Evolutionary conservation across 2,888 invertebrate species (phyloP).

Genomic region (Harpalus rufipes): DNA sequence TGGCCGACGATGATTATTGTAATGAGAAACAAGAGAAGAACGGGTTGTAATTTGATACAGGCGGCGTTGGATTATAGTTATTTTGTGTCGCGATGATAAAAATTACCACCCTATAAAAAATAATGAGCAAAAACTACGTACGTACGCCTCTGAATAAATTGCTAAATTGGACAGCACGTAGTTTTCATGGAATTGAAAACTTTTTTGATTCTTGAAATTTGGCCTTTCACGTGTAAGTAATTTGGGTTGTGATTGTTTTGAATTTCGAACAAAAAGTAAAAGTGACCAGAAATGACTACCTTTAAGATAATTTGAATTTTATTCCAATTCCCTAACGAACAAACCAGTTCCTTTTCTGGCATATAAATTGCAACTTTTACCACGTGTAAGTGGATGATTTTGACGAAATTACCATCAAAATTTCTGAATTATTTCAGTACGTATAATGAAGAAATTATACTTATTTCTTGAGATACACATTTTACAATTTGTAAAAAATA

Average conservation of each 20-base stretch:
- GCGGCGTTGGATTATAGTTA: constrained; percentile 64
- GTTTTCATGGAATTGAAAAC: constrained; percentile 57
- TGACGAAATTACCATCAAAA: background rate
- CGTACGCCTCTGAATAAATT: constrained; percentile 61
- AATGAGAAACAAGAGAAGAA: constrained; percentile 62
- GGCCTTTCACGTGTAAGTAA: constrained; percentile 27
- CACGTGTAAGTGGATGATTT: background rate
- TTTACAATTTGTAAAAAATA: too few species aligned
- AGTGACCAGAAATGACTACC: constrained; percentile 24
- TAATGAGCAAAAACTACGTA: constrained; percentile 62
- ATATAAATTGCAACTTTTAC: background rate
- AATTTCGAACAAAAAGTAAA: constrained; percentile 29
- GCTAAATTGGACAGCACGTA: constrained; percentile 59
- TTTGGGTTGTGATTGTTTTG: constrained; percentile 42
- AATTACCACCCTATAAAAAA: constrained; percentile 66
- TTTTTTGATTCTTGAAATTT: constrained; percentile 59
- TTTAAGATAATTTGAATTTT: constrained; percentile 43
- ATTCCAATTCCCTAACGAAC: constrained; percentile 4
- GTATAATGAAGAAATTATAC: too few species aligned
- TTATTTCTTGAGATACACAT: too few species aligned
- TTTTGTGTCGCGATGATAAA: constrained; percentile 64
- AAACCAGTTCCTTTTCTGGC: background rate
- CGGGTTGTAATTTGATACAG: constrained; percentile 62
- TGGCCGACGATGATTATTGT: constrained; percentile 59
- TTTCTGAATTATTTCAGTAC: background rate